A percentile compares a stretch with the other conserved stretches of the same genome.
phyloP scores from a whole-genome alignment of 2,888 invertebrate species.

The Diabrotica balteata region DNA sequence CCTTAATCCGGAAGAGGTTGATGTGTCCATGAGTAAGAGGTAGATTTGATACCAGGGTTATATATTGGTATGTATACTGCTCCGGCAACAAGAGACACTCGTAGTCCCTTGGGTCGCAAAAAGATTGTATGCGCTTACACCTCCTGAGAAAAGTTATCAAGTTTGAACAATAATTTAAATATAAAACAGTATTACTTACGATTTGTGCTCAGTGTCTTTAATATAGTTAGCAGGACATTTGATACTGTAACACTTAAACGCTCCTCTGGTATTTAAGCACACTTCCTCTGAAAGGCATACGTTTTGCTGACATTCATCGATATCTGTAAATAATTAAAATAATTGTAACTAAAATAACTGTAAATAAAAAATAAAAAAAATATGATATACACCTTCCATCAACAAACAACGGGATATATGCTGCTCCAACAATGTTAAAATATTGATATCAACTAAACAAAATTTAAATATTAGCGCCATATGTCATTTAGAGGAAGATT shows the following conservation, averaged over 20 bases:
- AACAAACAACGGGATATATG: no score
- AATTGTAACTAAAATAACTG: no score
- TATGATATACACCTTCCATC: background rate
- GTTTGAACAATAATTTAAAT: no score
- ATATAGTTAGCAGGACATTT: slow-evolving; percentile 86
- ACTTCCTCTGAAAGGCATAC: slow-evolving; percentile 71
- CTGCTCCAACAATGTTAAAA: no score
- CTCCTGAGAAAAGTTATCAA: slow-evolving; percentile 68
- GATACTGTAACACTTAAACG: slow-evolving; percentile 86
- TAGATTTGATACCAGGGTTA: slow-evolving; percentile 87
- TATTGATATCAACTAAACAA: no score
- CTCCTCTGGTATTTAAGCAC: slow-evolving; percentile 91
- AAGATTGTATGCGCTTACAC: slow-evolving; percentile 75
- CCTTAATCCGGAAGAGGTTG: slow-evolving; percentile 88
- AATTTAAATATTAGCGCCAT: no score
- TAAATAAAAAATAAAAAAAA: no score
- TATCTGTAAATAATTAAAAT: slow-evolving; percentile 61
- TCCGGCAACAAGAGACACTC: slow-evolving; percentile 82
- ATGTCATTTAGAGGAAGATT: no score
- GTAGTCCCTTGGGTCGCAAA: slow-evolving; percentile 76
- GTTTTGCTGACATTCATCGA: slow-evolving; percentile 73
- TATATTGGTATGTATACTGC: slow-evolving; percentile 91
- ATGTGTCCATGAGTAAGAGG: slow-evolving; percentile 69
- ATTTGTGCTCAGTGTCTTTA: slow-evolving; percentile 77
- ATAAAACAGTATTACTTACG: slow-evolving; percentile 66